These are phyloP conservation scores for Cyphomyrus plagiostoma DNA, from an alignment of 2,113 vertebrate species.

Conservation along the genomic window DNA sequence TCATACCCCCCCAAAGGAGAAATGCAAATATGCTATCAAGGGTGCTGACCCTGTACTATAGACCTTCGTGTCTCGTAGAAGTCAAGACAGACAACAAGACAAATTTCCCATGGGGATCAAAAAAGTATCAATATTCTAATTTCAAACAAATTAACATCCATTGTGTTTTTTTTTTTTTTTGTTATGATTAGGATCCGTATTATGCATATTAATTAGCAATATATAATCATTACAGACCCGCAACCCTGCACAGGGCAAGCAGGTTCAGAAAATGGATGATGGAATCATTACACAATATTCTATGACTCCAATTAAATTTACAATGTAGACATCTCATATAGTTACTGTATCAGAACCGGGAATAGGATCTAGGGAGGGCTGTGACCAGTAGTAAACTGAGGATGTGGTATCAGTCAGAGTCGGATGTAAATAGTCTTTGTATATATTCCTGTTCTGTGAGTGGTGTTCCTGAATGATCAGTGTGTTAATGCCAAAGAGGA, in stretches of 20 bases:
- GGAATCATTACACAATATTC: not conserved
- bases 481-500: not conserved
- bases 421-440: not conserved
- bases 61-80: not conserved
- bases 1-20: too few species aligned
- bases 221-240: not conserved
- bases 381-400: not conserved
- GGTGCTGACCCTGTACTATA: not conserved
- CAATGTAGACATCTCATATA: not conserved
- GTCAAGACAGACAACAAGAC: not conserved
- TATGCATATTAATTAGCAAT: not conserved
- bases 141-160: not conserved
- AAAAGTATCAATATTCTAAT: not conserved
- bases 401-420: not conserved
- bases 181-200: not conserved
- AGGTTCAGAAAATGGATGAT: not conserved
- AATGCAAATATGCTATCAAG: not conserved
- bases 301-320: not conserved
- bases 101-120: not conserved
- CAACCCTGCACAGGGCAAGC: not conserved
- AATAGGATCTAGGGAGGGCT: not conserved
- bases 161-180: not conserved
- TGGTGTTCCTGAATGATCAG: not conserved
- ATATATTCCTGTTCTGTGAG: not conserved
- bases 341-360: not conserved